A percentile compares a stretch with the other conserved stretches of the same genome.
Evolutionary conservation across 2,797 vertebrate genomes (phyloP).

Genomic region (Myotis planiceps): DNA sequence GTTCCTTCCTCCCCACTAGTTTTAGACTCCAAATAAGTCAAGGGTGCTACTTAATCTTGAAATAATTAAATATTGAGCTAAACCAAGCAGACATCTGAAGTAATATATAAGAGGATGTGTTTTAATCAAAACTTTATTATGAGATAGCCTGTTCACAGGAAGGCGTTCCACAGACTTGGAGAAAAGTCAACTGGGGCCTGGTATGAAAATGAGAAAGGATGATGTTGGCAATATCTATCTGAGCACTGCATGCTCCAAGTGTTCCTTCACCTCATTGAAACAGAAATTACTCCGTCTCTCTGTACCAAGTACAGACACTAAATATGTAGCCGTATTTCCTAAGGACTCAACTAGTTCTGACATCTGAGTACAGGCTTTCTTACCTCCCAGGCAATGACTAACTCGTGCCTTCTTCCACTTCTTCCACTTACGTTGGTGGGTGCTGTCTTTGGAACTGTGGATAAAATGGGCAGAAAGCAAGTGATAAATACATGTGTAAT

Average conservation of each 20-base stretch:
- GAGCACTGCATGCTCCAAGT: background rate
- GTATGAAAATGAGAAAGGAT: background rate
- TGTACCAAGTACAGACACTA: background rate
- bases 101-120: background rate
- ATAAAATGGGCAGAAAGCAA: constrained; percentile 11
- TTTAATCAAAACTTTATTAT: background rate
- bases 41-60: background rate
- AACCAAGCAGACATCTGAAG: background rate
- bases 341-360: constrained; percentile 47
- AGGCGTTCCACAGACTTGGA: background rate
- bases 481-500: constrained; percentile 39
- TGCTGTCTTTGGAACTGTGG: constrained; percentile 94
- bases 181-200: background rate
- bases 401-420: constrained; percentile 95
- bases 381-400: constrained; percentile 99
- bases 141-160: background rate
- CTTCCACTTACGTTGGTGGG: constrained; percentile 96
- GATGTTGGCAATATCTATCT: background rate
- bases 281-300: background rate
- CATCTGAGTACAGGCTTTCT: constrained; percentile 75
- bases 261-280: background rate
- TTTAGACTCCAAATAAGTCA: background rate
- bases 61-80: background rate
- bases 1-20: background rate
- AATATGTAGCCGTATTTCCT: background rate